A percentile compares a stretch with the other conserved stretches of the same genome.
Evolutionary conservation across 2,113 vertebrate species (phyloP).

Genomic region (Mobula birostris): DNA sequence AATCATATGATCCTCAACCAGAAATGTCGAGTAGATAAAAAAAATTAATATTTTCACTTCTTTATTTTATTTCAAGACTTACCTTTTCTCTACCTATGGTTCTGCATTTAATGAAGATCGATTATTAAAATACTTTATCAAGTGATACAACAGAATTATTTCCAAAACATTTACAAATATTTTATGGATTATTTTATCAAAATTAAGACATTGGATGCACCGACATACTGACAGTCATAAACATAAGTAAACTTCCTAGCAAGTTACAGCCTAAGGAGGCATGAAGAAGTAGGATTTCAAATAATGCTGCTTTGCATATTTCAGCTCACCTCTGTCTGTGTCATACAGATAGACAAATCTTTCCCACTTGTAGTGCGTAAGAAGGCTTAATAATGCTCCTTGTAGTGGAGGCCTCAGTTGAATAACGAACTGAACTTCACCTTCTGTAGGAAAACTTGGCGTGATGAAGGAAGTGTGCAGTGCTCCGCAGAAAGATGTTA

Average conservation of each 20-base stretch:
- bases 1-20: too few species aligned
- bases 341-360: constrained; percentile 96
- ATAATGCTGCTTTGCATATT: background rate
- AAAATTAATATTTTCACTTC: background rate
- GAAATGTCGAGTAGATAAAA: background rate
- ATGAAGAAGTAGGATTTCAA: background rate
- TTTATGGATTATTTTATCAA: background rate
- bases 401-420: constrained; percentile 89
- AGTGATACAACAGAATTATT: background rate
- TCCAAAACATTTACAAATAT: background rate
- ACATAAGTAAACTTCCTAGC: background rate
- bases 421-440: constrained; percentile 93
- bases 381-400: constrained; percentile 78
- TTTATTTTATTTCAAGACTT: background rate
- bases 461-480: constrained; percentile 96
- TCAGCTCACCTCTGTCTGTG: constrained; percentile 85
- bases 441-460: constrained; percentile 87
- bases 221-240: background rate
- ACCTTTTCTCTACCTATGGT: background rate
- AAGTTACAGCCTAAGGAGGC: background rate
- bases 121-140: background rate
- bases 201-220: background rate
- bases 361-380: constrained; percentile 90
- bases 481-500: constrained; percentile 94
- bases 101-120: background rate